These are phyloP conservation scores for Muscidifurax raptorellus DNA, from an alignment of 1,140 invertebrate genomes.

Conservation along the genomic window DNA sequence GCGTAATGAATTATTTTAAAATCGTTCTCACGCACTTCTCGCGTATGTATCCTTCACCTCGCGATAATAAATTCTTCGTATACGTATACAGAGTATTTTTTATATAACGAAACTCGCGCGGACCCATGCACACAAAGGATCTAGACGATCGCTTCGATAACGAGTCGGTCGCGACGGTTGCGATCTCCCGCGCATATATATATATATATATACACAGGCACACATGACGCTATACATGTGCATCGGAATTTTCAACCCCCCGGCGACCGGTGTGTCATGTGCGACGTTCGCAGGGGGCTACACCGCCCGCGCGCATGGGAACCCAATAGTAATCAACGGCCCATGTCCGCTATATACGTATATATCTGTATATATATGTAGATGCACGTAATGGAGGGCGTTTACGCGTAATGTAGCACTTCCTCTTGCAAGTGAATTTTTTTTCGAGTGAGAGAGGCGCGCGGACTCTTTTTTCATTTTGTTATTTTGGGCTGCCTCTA, in stretches of 20 bases:
- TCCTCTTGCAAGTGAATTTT: slow-evolving; percentile 50
- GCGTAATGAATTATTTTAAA: neutral
- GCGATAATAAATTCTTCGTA: no score
- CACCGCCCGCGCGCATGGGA: slow-evolving; percentile 67
- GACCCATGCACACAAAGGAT: neutral
- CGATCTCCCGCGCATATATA: neutral
- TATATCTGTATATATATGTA: neutral
- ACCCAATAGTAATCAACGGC: slow-evolving; percentile 64
- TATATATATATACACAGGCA: neutral
- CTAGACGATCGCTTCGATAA: neutral
- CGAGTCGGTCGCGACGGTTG: neutral
- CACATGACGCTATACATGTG: slow-evolving; percentile 60
- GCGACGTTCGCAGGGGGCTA: slow-evolving; percentile 68
- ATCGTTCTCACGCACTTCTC: neutral
- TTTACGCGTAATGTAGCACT: slow-evolving; percentile 48
- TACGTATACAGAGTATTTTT: no score
- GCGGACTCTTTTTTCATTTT: neutral
- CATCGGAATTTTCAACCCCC: slow-evolving; percentile 65
- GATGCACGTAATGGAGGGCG: slow-evolving; percentile 40
- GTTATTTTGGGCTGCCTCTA: neutral
- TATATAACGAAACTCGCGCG: no score
- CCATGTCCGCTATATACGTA: slow-evolving; percentile 63
- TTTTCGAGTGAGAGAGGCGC: slow-evolving; percentile 30
- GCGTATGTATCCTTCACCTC: neutral
- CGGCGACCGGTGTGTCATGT: slow-evolving; percentile 46